Evolutionary conservation across 37 sponge, comb jelly and placozoan species (phyloP).

Genomic region (Halichondria panicea): DNA sequence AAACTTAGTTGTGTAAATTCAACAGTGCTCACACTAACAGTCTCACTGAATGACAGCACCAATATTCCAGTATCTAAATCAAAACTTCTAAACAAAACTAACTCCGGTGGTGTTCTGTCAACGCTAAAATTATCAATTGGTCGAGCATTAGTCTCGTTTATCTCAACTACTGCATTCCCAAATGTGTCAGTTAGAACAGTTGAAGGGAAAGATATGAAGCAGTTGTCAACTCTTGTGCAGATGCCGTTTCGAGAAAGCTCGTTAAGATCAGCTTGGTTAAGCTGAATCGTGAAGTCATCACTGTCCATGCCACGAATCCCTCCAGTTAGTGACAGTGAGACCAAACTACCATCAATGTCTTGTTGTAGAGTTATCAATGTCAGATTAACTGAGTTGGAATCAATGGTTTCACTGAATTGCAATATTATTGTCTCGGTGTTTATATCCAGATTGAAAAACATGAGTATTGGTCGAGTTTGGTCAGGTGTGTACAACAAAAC

Average conservation of each 20-base stretch:
- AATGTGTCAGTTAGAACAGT: slow-evolving; percentile 48
- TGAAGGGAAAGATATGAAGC: slow-evolving; percentile 61
- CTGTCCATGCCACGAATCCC: slow-evolving; percentile 43
- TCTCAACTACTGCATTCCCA: slow-evolving; percentile 30
- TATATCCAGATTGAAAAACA: slow-evolving; percentile 51
- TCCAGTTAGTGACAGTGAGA: slow-evolving; percentile 33
- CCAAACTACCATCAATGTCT: neutral
- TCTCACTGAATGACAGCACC: slow-evolving; percentile 57
- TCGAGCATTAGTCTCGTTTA: slow-evolving; percentile 22
- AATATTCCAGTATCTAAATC: slow-evolving; percentile 74
- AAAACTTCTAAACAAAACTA: slow-evolving; percentile 61
- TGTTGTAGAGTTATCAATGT: slow-evolving; percentile 46
- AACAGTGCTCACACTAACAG: slow-evolving; percentile 51
- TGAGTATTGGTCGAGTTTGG: slow-evolving; percentile 46
- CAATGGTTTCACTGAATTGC: slow-evolving; percentile 69
- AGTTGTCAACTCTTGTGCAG: slow-evolving; percentile 59
- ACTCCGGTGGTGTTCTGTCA: slow-evolving; percentile 50
- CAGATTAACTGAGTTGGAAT: slow-evolving; percentile 17
- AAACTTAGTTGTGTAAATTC: slow-evolving; percentile 55
- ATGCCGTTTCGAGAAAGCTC: slow-evolving; percentile 49
- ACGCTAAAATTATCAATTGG: slow-evolving; percentile 29
- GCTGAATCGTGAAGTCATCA: slow-evolving; percentile 29
- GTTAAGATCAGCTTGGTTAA: slow-evolving; percentile 45
- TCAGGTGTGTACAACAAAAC: slow-evolving; percentile 41
- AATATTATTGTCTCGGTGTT: slow-evolving; percentile 49